phyloP scores from a whole-genome alignment of 2,113 vertebrate species.

The Petrocephalus microphthalmus region DNA sequence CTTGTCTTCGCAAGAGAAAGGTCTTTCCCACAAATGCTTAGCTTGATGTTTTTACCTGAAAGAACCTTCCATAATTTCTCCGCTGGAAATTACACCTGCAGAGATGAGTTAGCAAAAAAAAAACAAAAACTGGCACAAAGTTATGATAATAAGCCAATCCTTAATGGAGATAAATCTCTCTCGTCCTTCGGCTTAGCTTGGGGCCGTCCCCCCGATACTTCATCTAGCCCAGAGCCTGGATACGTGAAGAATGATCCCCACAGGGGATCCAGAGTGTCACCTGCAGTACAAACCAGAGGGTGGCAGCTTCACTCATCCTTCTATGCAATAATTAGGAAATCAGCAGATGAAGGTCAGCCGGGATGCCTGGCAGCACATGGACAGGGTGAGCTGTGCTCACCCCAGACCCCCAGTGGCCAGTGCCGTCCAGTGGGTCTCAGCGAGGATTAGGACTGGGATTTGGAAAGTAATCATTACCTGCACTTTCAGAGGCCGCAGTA shows the following conservation, averaged over 20 bases:
- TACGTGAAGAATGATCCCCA: not conserved
- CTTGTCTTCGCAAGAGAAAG: not conserved
- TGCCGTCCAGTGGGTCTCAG: conserved; percentile 29
- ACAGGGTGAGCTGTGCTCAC: too few relatives aligned
- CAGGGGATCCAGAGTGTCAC: not conserved
- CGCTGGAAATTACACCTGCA: not conserved
- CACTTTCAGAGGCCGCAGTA: conserved; percentile 47
- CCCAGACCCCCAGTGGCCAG: not conserved
- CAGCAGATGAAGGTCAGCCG: not conserved
- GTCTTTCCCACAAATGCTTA: not conserved
- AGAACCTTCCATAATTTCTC: not conserved
- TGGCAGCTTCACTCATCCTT: not conserved
- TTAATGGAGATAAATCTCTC: not conserved
- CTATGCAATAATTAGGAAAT: not conserved
- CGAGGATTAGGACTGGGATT: conserved; percentile 59
- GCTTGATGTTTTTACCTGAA: not conserved
- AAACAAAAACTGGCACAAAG: not conserved
- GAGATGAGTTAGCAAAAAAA: not conserved
- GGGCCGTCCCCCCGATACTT: too few relatives aligned
- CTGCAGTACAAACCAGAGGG: not conserved
- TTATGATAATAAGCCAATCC: not conserved
- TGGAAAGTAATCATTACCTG: conserved; percentile 58
- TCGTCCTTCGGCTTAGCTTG: not conserved
- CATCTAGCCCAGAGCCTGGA: not conserved
- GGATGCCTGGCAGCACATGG: not conserved